Base-by-base conservation (phyloP, 35 echinoderm and acorn worm species). In the Holothuria glaberrima region DNA sequence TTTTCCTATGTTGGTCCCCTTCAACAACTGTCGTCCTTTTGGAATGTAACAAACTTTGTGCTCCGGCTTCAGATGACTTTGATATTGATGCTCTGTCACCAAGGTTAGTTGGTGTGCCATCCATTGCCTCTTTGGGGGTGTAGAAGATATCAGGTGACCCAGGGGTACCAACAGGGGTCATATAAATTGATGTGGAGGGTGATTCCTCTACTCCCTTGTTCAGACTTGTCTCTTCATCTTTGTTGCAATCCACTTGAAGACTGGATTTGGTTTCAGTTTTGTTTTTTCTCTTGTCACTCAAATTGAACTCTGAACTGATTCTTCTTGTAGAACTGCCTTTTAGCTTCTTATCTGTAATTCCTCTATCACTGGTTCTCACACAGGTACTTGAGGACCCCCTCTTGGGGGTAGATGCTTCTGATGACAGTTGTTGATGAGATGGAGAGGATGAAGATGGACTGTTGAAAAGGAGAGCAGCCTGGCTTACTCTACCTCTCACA, bases 1-100 rank as follows among this genome's bases (percentile, higher is more conserved):
- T 48, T 19, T 78, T 78, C 44, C 50, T 78, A 41, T 78, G 44
- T 78, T 78, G 74, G 74, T 78, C 74, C 74, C 74, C 74, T 78
- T 78, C 74, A 78, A 78, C 74, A 27, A n/a, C 50, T 48, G 44
- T 48, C 44, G 50, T 48, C 38, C 74, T 78, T 16, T 78, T 78
- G 74, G 74, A 78, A 78, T 78, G 74, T 78, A 78, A 78, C 74
- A 78, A 48, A 36, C 74, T 48, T 78, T 13, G 21, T 14, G 50
- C 74, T 48, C 26, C 74, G 38, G 12, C 7, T 6, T 48, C 74
- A 24, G 74, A 78, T 20, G 20, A 12, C 20, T 33, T 73, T 10
- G 38, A 73, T 73, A 31, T 16, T n/a, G 74, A n/a, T 48, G 44
- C 41, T 5, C 3, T 54, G 50, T 54, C 44, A 25, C 41, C 5